Conservation (phyloP, 2,797 vertebrate species). For the Argyrosomus regius region DNA sequence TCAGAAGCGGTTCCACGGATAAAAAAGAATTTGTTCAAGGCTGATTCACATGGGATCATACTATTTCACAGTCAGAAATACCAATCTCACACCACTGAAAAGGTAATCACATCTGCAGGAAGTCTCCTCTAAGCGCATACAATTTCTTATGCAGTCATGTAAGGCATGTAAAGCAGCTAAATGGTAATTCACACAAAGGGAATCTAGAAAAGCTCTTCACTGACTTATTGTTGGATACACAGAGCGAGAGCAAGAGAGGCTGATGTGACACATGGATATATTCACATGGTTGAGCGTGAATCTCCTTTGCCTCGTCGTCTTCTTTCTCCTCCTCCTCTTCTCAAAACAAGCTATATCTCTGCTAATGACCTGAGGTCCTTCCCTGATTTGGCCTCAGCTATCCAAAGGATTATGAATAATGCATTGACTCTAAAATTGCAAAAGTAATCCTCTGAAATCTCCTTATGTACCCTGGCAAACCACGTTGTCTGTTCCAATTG, state of each 20-base stretch:
- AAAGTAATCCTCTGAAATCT: conserved; percentile 90
- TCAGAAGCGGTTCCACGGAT: conserved; percentile 50
- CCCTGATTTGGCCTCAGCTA: conserved; percentile 86
- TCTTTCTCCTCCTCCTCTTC: conserved; percentile 64
- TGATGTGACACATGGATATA: conserved; percentile 65
- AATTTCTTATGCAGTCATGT: conserved; percentile 63
- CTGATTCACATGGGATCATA: conserved; percentile 70
- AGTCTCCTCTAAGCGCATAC: conserved; percentile 57
- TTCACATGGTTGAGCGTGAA: conserved; percentile 62
- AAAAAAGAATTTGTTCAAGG: conserved; percentile 69
- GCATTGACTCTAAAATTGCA: conserved; percentile 89
- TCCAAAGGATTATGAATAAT: conserved; percentile 89
- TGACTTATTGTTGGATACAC: conserved; percentile 63
- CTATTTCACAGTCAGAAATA: conserved; percentile 75
- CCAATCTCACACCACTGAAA: conserved; percentile 74
- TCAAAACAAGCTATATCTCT: conserved; percentile 77
- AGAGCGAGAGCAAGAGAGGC: conserved; percentile 45
- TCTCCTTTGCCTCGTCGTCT: conserved; percentile 57
- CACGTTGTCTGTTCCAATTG: conserved; percentile 83
- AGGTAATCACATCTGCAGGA: conserved; percentile 76
- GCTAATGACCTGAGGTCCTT: conserved; percentile 85
- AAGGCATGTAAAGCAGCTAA: conserved; percentile 67
- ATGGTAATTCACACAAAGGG: conserved; percentile 66
- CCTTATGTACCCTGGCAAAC: conserved; percentile 84
- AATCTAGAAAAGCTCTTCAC: conserved; percentile 58